A percentile compares a stretch with the other conserved stretches of the same genome.
These are phyloP conservation scores for Crocidura indochinensis DNA, from an alignment of 2,797 vertebrate genomes.

Conservation along the genomic window DNA sequence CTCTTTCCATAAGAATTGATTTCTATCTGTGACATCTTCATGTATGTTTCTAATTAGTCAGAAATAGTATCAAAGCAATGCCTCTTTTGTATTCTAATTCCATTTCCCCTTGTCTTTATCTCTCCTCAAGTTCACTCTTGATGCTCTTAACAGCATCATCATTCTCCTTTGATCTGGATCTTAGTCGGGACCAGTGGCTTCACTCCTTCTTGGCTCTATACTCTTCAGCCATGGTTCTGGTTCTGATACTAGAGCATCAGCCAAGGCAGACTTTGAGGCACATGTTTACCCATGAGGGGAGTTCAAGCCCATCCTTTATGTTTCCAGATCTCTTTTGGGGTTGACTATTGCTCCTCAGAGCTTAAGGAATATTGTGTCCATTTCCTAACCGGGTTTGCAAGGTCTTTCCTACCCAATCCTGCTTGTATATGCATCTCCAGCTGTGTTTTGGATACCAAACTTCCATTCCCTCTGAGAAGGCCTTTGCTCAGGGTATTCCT, in stretches of 20 bases:
- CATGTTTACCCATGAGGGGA: background rate
- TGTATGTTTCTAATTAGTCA: slow-evolving; percentile 29
- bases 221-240: background rate
- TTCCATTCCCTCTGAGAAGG: background rate
- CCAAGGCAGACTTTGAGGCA: background rate
- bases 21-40: background rate
- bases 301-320: background rate
- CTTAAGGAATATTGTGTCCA: background rate
- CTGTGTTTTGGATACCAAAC: no score
- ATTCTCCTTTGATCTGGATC: slow-evolving; percentile 17
- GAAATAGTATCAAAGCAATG: background rate
- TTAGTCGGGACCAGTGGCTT: slow-evolving; percentile 34
- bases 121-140: background rate
- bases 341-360: background rate
- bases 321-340: background rate
- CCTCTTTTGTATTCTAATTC: slow-evolving; percentile 22
- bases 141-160: background rate
- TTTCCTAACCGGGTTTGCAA: background rate
- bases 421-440: background rate
- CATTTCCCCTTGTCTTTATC: slow-evolving; percentile 22
- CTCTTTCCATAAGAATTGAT: background rate
- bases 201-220: background rate
- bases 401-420: background rate
- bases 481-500: background rate
- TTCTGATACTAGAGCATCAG: background rate